A percentile compares a stretch with the other conserved stretches of the same genome.
These are phyloP conservation scores for Lepisosteus oculatus DNA, from an alignment of 2,113 vertebrate genomes.

Conservation along the genomic window DNA sequence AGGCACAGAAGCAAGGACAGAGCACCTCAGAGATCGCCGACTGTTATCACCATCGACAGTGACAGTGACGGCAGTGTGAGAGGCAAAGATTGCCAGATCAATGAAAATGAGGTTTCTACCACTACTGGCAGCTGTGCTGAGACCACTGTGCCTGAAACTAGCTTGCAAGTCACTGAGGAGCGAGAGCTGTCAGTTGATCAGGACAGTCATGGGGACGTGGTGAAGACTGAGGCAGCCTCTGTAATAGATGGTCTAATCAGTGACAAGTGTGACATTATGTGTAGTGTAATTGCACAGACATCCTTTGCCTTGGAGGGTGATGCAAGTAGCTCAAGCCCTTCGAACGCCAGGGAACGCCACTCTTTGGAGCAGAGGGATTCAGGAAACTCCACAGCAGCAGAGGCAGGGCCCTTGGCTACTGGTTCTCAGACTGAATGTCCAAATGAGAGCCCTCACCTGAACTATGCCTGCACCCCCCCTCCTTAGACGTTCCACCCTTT, in stretches of 20 bases:
- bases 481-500: too few species aligned
- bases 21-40: conserved; percentile 46
- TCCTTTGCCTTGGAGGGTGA: background rate
- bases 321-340: background rate
- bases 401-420: background rate
- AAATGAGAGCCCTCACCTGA: background rate
- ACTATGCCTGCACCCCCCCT: too few species aligned
- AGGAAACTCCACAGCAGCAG: background rate
- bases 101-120: conserved; percentile 1
- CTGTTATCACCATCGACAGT: conserved; percentile 83
- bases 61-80: conserved; percentile 62
- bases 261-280: background rate
- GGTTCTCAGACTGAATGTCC: background rate
- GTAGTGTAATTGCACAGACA: background rate
- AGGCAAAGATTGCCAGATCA: conserved; percentile 7
- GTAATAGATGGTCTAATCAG: background rate
- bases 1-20: conserved; percentile 52
- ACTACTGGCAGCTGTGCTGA: conserved; percentile 21
- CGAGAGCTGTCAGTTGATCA: conserved; percentile 9
- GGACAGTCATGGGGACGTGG: background rate
- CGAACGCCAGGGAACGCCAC: background rate
- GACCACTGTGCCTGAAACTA: background rate
- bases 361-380: background rate
- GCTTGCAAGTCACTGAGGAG: conserved; percentile 11
- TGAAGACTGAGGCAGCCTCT: background rate